Base-by-base conservation (phyloP, 2,888 invertebrate genomes). In the Drosophila eohydei region DNA sequence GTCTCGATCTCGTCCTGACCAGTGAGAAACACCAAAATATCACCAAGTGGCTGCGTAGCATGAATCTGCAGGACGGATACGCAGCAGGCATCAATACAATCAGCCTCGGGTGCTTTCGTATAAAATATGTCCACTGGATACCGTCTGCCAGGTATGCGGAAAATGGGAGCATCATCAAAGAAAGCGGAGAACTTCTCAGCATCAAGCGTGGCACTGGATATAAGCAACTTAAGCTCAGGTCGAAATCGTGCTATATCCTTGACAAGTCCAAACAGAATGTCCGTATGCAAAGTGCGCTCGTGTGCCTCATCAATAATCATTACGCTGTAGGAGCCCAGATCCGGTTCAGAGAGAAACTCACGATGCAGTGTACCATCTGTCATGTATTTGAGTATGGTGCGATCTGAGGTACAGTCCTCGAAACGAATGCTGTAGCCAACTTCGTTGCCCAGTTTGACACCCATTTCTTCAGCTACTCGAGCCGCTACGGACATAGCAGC, bases 401-500 rank as follows among this genome's bases (percentile, higher is more conserved):
- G 94, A 92, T 99, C 99, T 4, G 98, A 98, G 0, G 99, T 99
- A 91, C 99, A 99, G 92, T 99, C 99, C 94, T 99, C 99, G 94
- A 99, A 99, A 83, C 99, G 95, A 89, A 99, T 99, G 77, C 96
- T 96, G 83, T 96, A 96, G 5, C 96, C 96, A 55, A 97, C 97
- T 94, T 97, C 97, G 92, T 97, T 97, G 56, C 99, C 99, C 32
- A 99, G 94, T 93, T 99, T 99, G 0, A 97, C 97, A 79, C 95
- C 95, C 97, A 99, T 98, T 94, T 99, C 99, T 92, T 99, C 97
- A 3, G 99, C 97, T 1, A 99, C 99, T 92, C 99, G 95, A 4
- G 99, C 97, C 26, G 99, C 98, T 28, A 99, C 99, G n/a, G 98
- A 98, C 99, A 99, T 99, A 3, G 99, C 99, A 28, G 99, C 99